Percentiles rank a stretch among this genome's conserved stretches.
phyloP scores from a whole-genome alignment of 2,113 vertebrate genomes.

The Pyxicephalus adspersus region DNA sequence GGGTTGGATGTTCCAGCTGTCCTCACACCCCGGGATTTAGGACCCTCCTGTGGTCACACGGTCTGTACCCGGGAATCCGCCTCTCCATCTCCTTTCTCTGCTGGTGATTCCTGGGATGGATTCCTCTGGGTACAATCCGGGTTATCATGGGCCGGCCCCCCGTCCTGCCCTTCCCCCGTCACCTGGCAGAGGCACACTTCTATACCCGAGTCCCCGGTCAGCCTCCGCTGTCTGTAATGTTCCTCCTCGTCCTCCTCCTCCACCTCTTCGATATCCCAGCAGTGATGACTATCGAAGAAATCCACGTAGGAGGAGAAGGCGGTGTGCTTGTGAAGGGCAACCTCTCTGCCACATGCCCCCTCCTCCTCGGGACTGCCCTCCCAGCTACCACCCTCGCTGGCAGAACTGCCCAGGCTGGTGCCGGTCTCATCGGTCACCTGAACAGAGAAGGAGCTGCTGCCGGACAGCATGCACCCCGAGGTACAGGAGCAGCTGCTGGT shows the following conservation, averaged over 20 bases:
- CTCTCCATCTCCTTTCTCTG: constrained; percentile 50
- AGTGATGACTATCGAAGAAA: constrained; percentile 62
- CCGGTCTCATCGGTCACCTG: constrained; percentile 80
- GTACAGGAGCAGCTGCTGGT: constrained; percentile 86
- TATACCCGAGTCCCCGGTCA: constrained; percentile 92
- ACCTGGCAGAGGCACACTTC: constrained; percentile 85
- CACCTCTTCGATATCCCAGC: constrained; percentile 65
- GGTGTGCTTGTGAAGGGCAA: constrained; percentile 59
- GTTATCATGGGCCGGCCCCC: constrained; percentile 65
- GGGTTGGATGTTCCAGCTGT: not conserved
- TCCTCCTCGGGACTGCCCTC: constrained; percentile 45
- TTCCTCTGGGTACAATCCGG: constrained; percentile 61
- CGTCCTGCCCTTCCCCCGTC: constrained; percentile 57
- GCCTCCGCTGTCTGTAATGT: constrained; percentile 81
- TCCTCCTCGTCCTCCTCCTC: constrained; percentile 63
- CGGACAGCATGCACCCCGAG: constrained; percentile 83
- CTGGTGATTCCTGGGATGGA: constrained; percentile 23
- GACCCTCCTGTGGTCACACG: not conserved
- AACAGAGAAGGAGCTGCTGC: constrained; percentile 82
- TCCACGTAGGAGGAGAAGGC: constrained; percentile 70
- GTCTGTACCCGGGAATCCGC: constrained; percentile 13
- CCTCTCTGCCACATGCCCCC: not conserved
- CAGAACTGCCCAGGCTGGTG: constrained; percentile 73
- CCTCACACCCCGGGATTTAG: not conserved
- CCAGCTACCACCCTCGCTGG: constrained; percentile 65